Evolutionary conservation across 2,113 vertebrate genomes (phyloP).

Genomic region (Struthidea cinerea): DNA sequence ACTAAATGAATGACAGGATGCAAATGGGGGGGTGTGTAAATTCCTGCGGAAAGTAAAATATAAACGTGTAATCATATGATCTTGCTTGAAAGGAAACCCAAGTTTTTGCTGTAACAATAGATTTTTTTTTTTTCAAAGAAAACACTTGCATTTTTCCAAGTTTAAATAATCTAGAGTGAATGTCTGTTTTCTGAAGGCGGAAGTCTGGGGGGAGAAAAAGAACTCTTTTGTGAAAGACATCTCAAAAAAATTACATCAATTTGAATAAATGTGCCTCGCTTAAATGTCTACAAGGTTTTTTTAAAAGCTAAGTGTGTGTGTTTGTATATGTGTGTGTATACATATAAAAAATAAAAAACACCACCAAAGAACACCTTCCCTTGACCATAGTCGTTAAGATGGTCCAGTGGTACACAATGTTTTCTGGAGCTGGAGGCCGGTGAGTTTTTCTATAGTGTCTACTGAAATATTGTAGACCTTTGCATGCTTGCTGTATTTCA

Average conservation of each 20-base stretch:
- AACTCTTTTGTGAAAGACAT: background rate
- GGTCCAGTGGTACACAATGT: background rate
- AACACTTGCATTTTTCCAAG: constrained; percentile 74
- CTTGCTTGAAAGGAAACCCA: constrained; percentile 81
- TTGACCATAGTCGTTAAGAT: background rate
- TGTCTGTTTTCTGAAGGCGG: constrained; percentile 52
- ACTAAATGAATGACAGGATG: constrained; percentile 85
- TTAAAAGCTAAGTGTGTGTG: background rate
- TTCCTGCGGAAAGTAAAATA: constrained; percentile 87
- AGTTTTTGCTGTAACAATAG: constrained; percentile 80
- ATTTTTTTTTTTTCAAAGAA: constrained; percentile 81
- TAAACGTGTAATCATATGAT: constrained; percentile 83
- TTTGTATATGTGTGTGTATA: accelerated
- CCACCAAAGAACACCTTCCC: background rate
- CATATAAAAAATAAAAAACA: background rate
- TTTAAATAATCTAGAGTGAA: constrained; percentile 71
- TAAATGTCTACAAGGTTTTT: background rate
- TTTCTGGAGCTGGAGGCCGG: background rate
- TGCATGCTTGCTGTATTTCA: background rate
- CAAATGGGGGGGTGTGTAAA: constrained; percentile 79
- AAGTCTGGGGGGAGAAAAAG: background rate
- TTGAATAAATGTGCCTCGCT: background rate
- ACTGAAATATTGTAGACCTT: background rate
- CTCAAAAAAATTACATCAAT: background rate
- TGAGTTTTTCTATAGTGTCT: background rate